Conservation (phyloP, 92 coral and sea anemone genomes). For the Zoanthus solanderi region DNA sequence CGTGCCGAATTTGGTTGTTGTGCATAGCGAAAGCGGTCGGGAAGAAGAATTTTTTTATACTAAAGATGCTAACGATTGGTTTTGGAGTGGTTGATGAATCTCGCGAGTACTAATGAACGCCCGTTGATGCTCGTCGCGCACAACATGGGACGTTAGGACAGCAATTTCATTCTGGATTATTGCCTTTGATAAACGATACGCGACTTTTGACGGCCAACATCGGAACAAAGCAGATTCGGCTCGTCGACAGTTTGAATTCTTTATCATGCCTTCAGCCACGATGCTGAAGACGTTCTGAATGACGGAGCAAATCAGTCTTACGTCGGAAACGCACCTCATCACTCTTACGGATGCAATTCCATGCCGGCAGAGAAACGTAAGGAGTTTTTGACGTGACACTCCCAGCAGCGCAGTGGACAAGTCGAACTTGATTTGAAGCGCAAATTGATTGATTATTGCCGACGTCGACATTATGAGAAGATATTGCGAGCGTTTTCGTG, state of each 20-base stretch:
- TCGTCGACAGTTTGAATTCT: conserved; percentile 41
- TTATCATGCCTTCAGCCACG: conserved; percentile 25
- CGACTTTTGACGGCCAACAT: background rate
- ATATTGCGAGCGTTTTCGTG: background rate
- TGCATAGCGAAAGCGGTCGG: background rate
- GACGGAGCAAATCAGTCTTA: conserved; percentile 28
- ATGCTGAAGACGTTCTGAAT: conserved; percentile 51
- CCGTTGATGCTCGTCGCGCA: conserved; percentile 15
- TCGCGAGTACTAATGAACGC: background rate
- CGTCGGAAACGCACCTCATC: conserved; percentile 38
- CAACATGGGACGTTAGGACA: conserved; percentile 24
- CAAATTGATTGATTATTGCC: background rate
- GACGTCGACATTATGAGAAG: background rate
- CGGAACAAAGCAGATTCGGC: background rate
- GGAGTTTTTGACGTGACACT: background rate
- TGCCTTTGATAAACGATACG: background rate
- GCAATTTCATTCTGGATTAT: conserved; percentile 38
- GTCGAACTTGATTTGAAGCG: background rate
- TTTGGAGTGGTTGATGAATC: background rate
- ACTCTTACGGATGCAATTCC: background rate
- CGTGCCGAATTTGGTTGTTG: background rate
- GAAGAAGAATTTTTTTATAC: background rate
- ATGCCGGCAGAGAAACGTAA: background rate
- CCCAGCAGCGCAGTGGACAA: background rate
- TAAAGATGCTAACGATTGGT: background rate